Evolutionary conservation across 2,888 invertebrate species (phyloP).

Genomic region (Orthosia gracilis): DNA sequence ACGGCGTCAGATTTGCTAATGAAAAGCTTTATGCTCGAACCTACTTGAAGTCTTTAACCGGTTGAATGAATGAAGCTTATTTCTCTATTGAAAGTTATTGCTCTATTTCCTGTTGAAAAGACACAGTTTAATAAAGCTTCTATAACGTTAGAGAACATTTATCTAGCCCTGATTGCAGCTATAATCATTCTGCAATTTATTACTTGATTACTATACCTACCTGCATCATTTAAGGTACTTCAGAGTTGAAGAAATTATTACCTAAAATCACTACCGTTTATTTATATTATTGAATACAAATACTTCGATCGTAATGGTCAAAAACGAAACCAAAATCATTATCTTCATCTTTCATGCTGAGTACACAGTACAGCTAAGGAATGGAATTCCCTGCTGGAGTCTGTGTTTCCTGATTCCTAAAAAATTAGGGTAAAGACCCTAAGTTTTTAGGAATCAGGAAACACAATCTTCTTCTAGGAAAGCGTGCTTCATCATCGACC

Average conservation of each 20-base stretch:
- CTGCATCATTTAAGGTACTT: neutral
- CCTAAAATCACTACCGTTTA: too few species aligned
- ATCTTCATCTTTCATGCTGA: too few species aligned
- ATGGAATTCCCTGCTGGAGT: too few species aligned
- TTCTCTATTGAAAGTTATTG: conserved; percentile 6
- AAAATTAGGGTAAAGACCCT: too few species aligned
- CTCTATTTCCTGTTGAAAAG: conserved; percentile 15
- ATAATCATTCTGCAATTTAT: neutral
- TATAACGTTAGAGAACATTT: conserved; percentile 4
- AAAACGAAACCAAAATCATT: too few species aligned
- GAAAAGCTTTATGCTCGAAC: neutral
- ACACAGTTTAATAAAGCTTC: neutral
- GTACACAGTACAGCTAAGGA: too few species aligned
- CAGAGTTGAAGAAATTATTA: neutral
- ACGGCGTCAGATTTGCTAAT: neutral
- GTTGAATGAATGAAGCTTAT: conserved; percentile 20
- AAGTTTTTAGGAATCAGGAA: too few species aligned
- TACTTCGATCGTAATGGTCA: too few species aligned
- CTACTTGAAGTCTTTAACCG: neutral
- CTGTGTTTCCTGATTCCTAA: too few species aligned
- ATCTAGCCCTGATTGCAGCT: neutral
- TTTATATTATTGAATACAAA: too few species aligned
- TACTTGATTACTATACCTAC: neutral
- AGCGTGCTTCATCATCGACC: too few species aligned
- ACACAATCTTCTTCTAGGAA: too few species aligned